phyloP scores from a whole-genome alignment of 2,888 invertebrate species.

The Agrochola lota region DNA sequence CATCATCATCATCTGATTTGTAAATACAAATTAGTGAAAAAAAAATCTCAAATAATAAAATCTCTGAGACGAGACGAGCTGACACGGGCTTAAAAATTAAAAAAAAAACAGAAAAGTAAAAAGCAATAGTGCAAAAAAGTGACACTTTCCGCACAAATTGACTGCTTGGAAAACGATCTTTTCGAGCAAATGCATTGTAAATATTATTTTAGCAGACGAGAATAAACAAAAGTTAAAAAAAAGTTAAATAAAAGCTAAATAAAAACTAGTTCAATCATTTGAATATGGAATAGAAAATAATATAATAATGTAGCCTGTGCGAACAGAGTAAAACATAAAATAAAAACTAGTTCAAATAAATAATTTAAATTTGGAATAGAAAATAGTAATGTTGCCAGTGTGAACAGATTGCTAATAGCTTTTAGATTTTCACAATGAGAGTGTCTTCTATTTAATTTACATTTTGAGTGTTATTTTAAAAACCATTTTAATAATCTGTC shows the following conservation, averaged over 20 bases:
- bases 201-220: background rate
- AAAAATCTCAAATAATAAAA: too few relatives aligned
- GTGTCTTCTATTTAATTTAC: background rate
- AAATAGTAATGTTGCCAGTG: background rate
- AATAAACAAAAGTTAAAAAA: background rate
- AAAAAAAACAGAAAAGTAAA: too few relatives aligned
- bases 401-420: background rate
- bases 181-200: too few relatives aligned
- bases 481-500: background rate
- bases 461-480: background rate
- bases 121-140: too few relatives aligned
- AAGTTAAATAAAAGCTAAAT: too few relatives aligned
- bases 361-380: constrained; percentile 16
- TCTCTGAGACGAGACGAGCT: too few relatives aligned
- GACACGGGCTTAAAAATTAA: too few relatives aligned
- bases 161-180: too few relatives aligned
- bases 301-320: too few relatives aligned
- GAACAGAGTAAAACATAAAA: background rate
- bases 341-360: background rate
- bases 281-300: constrained; percentile 9
- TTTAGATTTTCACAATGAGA: background rate
- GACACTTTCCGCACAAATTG: too few relatives aligned
- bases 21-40: too few relatives aligned
- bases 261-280: background rate
- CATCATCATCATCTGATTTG: too few relatives aligned